Evolutionary conservation across 1,140 invertebrate genomes (phyloP).

Genomic region (Rhysida immarginata): DNA sequence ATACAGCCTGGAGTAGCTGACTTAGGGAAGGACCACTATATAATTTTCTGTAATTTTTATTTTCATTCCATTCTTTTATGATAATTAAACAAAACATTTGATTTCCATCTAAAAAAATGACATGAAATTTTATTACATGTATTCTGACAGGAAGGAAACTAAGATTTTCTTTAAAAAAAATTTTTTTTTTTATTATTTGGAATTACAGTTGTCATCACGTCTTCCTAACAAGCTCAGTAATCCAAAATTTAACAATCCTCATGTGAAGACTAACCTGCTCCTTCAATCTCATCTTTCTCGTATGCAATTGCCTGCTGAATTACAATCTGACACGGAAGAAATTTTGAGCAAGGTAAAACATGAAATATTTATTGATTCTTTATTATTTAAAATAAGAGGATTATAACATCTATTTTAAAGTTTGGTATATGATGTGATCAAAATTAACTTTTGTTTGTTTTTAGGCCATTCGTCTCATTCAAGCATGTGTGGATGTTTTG

Average conservation of each 20-base stretch:
- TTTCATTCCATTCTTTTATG: no score
- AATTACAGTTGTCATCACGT: conserved; percentile 49
- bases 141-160: not conserved
- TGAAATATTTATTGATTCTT: no score
- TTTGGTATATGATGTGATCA: no score
- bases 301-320: conserved; percentile 81
- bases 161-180: not conserved
- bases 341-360: conserved; percentile 82
- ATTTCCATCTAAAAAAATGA: no score
- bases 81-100: no score
- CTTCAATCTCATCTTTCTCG: conserved; percentile 91
- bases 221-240: conserved; percentile 59
- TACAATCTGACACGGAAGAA: conserved; percentile 89
- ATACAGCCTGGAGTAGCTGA: no score
- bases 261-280: conserved; percentile 90
- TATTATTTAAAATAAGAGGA: no score
- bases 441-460: conserved; percentile 4
- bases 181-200: conserved; percentile 5
- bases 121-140: no score
- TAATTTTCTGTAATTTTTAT: no score
- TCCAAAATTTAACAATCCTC: conserved; percentile 82
- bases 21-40: no score
- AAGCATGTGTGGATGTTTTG: conserved; percentile 96
- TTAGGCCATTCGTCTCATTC: conserved; percentile 60
- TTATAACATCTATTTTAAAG: no score